Evolutionary conservation across 1,140 invertebrate genomes (phyloP), one percentile per base, ranked within the genome.

Genomic region (Papilio machaon): DNA sequence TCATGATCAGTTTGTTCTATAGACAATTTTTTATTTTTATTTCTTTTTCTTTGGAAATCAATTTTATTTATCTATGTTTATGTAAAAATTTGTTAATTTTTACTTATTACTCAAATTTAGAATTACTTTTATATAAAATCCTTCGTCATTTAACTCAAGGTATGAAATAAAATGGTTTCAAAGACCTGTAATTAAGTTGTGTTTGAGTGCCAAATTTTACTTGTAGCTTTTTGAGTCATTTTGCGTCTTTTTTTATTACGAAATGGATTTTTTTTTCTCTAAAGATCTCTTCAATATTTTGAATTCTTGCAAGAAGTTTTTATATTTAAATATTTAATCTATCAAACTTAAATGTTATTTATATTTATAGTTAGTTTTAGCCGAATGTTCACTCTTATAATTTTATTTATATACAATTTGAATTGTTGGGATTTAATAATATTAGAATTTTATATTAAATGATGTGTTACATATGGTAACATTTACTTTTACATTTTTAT

Each of bases 201-300:
- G 82, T 64, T 81, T 86, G 79, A 83, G 89, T 90, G 89, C 89
- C 89, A 90, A 90, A 90, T 82, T 78, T 89, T 86, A 78, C 85
- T 85, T 85, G 79, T 77, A 86, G 82, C 83, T 85, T 86, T 78
- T 84, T 35, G 58, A 81, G 13, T 35, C 23, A 35, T 73, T 80
- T 54, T 38, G 30, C 5, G 11, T 67, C 79, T 70, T 80, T 70
- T 58, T 30, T 76, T 60, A 80, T 79, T 43, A 35, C 19, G 35
- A 70, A 46, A 35, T 52, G 75, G 64, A 43, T 49, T 78, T 67
- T 8, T 64, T 60, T 64, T 30, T 30, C 23, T 30, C 23, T 30
- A 30, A 30, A 30, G 19, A 30, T 64, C 60, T 30, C 23, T 10
- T 30, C 23, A 2, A 64, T 30, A 1, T 64, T 13, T 64, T 64